phyloP scores from a whole-genome alignment of 2,113 vertebrate genomes.

The Tretioscincus oriximinensis region DNA sequence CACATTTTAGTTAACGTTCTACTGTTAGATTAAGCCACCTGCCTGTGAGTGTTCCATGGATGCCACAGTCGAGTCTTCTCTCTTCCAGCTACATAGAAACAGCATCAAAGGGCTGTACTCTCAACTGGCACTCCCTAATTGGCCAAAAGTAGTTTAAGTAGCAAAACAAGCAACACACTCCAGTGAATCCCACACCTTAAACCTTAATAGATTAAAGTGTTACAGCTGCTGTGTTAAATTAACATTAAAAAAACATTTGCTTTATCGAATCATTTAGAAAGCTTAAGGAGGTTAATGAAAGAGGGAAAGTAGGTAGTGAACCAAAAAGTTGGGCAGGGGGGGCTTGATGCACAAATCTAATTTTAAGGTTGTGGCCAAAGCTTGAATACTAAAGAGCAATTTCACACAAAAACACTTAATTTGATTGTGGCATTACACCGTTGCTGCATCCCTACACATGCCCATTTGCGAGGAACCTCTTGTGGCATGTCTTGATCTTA shows the following conservation, averaged over 20 bases:
- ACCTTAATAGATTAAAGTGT: constrained; percentile 20
- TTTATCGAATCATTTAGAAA: constrained; percentile 31
- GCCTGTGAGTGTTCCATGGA: not conserved
- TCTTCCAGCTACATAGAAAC: not conserved
- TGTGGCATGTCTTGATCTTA: not conserved
- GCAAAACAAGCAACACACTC: constrained; percentile 19
- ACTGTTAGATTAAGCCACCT: not conserved
- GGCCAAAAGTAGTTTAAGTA: not conserved
- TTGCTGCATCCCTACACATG: not conserved
- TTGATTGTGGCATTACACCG: not conserved
- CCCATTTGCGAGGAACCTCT: not conserved
- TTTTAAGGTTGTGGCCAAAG: not conserved
- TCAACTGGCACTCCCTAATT: not conserved
- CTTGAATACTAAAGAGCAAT: not conserved
- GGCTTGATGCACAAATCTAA: not conserved
- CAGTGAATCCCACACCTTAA: constrained; percentile 5
- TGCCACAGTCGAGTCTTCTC: too few species aligned
- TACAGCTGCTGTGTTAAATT: constrained; percentile 15
- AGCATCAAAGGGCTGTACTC: not conserved
- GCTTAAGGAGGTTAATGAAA: constrained; percentile 33
- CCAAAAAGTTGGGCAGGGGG: not conserved
- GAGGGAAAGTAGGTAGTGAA: constrained; percentile 7
- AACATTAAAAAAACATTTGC: constrained; percentile 30
- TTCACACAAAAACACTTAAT: not conserved
- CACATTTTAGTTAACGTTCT: not conserved